Base-by-base conservation (phyloP, 2,797 vertebrate genomes). In the Loriculus beryllinus region DNA sequence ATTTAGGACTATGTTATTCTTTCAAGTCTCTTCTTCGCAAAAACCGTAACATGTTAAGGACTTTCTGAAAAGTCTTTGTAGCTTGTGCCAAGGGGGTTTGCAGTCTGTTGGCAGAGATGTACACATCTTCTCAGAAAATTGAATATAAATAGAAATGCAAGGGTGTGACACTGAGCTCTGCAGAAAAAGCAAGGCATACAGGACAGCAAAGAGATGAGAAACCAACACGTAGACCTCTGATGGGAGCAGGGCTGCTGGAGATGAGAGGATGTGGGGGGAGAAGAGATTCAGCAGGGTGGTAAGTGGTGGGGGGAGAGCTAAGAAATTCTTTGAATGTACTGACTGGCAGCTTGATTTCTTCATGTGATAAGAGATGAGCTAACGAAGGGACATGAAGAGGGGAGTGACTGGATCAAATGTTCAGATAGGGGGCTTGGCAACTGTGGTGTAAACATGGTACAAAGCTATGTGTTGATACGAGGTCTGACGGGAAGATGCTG, bases 221-320 rank as follows among this genome's bases (percentile, higher is more conserved):
- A 9, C 65, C 84, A 31, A 39, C 28, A 45, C 0, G 0, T 5
- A 80, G 72, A 78, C 8, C 12, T 62, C 49, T 57, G 79, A 92
- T 54, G 28, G 59, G 19, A 77, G 43, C 10, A 43, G 48, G 12
- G 52, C 26, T 81, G 57, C 52, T 92, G 78, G 79, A 92, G 82
- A 69, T 10, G 60, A 77, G 82, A 93, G 91, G 89, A 91, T 86
- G 93, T 91, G 82, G 89, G 76, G 62, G 54, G 14, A 63, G 51
- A 79, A 56, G 28, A 78, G 28, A 78, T 65, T 78, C 48, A 72
- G 33, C 39, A 48, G 43, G 23, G 25, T 65, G 76, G 16, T 47
- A 86, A 81, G 54, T 9, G 45, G 35, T 33, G 28, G 25, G 62
- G 83, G 64, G 37, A 86, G 37, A 92, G 70, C 43, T 63, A 69